Conservation (phyloP, 2,888 invertebrate genomes). For the Drosophila siamana region DNA sequence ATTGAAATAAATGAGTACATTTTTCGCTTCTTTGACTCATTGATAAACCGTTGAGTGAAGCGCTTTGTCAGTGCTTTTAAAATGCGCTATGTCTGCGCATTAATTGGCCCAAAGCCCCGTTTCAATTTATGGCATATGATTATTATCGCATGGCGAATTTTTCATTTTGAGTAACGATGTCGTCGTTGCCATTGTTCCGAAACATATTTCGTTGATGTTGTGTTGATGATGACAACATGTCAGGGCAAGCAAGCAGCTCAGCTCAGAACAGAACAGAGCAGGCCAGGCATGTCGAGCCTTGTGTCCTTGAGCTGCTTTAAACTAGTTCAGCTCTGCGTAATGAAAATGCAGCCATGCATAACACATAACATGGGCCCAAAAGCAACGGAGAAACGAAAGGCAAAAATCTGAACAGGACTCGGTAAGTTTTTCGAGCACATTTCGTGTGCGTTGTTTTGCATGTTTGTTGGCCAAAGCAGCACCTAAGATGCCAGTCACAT, state of each 20-base stretch:
- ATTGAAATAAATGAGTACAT: conserved; percentile 1
- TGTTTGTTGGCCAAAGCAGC: conserved; percentile 41
- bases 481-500: conserved; percentile 47
- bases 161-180: conserved; percentile 44
- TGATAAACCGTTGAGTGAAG: not conserved
- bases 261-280: not conserved
- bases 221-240: conserved; percentile 54
- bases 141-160: conserved; percentile 32
- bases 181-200: conserved; percentile 44
- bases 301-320: conserved; percentile 74
- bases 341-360: conserved; percentile 78
- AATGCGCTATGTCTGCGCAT: conserved; percentile 6
- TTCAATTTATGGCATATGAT: conserved; percentile 17
- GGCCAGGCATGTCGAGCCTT: conserved; percentile 44
- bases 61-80: conserved; percentile 2
- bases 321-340: conserved; percentile 69
- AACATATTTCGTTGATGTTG: conserved; percentile 45
- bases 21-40: not conserved
- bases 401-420: conserved; percentile 18
- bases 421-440: conserved; percentile 30
- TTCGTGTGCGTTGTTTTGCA: conserved; percentile 46
- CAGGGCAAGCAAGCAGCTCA: conserved; percentile 25
- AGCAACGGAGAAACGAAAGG: conserved; percentile 24
- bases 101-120: conserved; percentile 26
- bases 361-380: conserved; percentile 48